A percentile compares a stretch with the other conserved stretches of the same genome.
Evolutionary conservation across 2,888 invertebrate genomes (phyloP).

Genomic region (Heteromurus nitidus): DNA sequence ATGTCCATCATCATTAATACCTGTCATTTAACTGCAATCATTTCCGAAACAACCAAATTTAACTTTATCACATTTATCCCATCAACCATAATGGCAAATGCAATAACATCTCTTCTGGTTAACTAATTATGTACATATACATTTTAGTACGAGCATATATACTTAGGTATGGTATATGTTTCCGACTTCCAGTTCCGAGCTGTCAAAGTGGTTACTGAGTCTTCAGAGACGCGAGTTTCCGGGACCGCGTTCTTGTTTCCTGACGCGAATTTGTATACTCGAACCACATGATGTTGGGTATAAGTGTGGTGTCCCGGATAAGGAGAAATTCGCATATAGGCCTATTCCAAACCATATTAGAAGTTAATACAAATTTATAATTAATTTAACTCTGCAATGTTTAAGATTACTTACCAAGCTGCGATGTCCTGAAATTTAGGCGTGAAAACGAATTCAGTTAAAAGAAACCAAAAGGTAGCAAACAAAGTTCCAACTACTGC

Average conservation of each 20-base stretch:
- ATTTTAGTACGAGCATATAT: no score
- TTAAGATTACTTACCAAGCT: constrained; percentile 83
- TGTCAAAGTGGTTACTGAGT: constrained; percentile 89
- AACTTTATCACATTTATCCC: no score
- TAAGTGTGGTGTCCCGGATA: constrained; percentile 90
- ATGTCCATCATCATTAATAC: no score
- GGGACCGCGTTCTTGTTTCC: constrained; percentile 86
- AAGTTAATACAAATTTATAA: constrained; percentile 22
- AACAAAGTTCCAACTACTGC: constrained; percentile 83
- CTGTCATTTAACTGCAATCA: no score
- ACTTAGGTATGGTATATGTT: no score
- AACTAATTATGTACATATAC: no score
- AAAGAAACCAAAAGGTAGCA: constrained; percentile 87
- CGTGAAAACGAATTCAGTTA: constrained; percentile 87
- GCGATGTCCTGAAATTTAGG: constrained; percentile 90
- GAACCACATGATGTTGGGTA: constrained; percentile 95
- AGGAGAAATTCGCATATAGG: constrained; percentile 89
- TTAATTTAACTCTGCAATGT: constrained; percentile 30
- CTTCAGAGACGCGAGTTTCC: constrained; percentile 85
- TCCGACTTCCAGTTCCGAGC: no score
- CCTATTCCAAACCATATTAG: constrained; percentile 79
- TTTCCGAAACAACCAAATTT: no score
- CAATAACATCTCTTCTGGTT: no score
- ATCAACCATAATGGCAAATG: no score
- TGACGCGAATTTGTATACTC: constrained; percentile 92